phyloP scores from a whole-genome alignment of 2,888 invertebrate species.

The Leptopterna dolabrata region DNA sequence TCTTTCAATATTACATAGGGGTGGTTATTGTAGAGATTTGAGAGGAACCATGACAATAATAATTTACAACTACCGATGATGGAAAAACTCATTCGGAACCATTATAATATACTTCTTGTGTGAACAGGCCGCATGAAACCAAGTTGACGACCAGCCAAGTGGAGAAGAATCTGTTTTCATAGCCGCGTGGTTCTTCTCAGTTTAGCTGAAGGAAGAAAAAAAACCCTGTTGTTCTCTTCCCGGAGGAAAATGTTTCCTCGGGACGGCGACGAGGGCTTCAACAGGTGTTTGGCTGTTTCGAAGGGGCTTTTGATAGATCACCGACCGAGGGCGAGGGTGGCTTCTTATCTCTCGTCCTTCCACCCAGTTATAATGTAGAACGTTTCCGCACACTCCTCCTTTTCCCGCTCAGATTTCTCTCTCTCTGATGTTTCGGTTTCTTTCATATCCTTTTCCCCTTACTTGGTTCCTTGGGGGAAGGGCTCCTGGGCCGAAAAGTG shows the following conservation, averaged over 20 bases:
- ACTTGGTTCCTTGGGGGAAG: too few relatives aligned
- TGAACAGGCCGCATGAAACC: neutral
- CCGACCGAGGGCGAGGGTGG: neutral
- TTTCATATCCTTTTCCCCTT: neutral
- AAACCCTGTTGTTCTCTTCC: neutral
- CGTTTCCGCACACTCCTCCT: neutral
- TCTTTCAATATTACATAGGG: too few relatives aligned
- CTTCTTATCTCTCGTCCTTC: neutral
- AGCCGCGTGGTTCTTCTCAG: neutral
- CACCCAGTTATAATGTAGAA: neutral
- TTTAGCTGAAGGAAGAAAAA: neutral
- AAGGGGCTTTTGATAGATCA: neutral
- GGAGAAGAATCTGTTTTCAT: neutral
- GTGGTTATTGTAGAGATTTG: too few relatives aligned
- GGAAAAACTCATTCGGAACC: too few relatives aligned
- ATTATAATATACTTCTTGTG: too few relatives aligned
- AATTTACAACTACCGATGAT: too few relatives aligned
- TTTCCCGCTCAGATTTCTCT: neutral
- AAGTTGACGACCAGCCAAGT: neutral
- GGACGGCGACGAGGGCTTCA: neutral
- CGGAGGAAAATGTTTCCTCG: neutral
- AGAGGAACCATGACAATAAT: too few relatives aligned
- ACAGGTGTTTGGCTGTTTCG: neutral
- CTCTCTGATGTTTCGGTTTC: neutral
- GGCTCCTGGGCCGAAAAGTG: too few relatives aligned